Base-by-base conservation (phyloP, 2,113 vertebrate genomes). In the Dicrurus megarhynchus region DNA sequence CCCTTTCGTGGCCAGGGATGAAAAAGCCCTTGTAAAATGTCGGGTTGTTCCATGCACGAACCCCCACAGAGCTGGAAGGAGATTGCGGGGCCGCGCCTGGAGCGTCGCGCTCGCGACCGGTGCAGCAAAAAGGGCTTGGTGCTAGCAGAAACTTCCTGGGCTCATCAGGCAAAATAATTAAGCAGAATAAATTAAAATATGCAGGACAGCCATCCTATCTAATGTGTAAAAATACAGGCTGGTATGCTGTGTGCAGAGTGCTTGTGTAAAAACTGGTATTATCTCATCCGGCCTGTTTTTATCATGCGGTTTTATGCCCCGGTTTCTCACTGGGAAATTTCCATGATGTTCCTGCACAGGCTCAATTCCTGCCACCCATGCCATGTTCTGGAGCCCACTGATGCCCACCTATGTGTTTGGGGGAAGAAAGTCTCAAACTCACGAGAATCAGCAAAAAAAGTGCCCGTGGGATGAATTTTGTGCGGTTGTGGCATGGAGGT, bases 61-160 rank as follows among this genome's bases (percentile, higher is more conserved):
- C 16, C 27, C 21, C 46, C 33, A 8, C 6, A 0, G 28, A 84
- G 39, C 10, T 61, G 46, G 23, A 39, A 42, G n/a, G 37, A 47
- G 59, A 59, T 30, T 0, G 11, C 15, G 7, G 41, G 27, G 41
- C 52, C 0, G 1, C 6, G 47, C 49, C 65, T 3, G 53, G 63
- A 91, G 57, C 6, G 4, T 21, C 1, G 3, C 0, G 0, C 27
- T 71, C 3, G 1, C 16, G 9, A 12, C 26, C 39, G 7, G 15
- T 17, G 44, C 52, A 10, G 46, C n/a, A 35, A 20, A 44, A 91
- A 32, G 28, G 32, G 24, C 50, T 83, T 1, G 0, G 33, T 6
- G 11, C 44, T 46, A 7, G 23, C 20, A 39, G 63, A 74, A 50
- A 49, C 18, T 50, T 55, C 59, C 63, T 41, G 59, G 37, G 18